Evolutionary conservation across 2,113 vertebrate genomes (phyloP), one percentile per base, ranked within the genome.

Genomic region (Oxyruncus cristatus): DNA sequence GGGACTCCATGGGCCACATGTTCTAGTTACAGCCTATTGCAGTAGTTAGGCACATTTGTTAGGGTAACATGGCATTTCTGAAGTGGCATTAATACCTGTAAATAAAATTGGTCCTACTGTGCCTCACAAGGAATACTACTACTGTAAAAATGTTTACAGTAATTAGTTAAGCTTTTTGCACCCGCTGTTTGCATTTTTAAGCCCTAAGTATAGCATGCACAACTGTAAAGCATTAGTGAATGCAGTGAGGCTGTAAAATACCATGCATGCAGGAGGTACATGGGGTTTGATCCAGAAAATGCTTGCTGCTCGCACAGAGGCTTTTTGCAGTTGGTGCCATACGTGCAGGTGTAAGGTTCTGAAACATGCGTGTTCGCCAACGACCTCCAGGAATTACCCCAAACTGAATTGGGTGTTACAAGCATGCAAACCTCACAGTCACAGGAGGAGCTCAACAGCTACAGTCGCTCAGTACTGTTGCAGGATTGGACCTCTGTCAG

Each of bases 1-100:
- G 44, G 35, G 6, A 8, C 53, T 72, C 7, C 0, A 7, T 49
- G 58, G 85, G 41, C 56, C 27, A 1, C 4, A 1, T 6, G 5
- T 49, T 18, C n/a, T 91, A 32, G 28, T 27, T 84, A 42, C 39
- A 53, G 41, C 10, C 35, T 42, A 11, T 39, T 77, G 58, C 35
- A 66, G 14, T 44, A 61, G 33, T 12, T 66, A 49, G 77, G 16
- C 41, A n/a, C 6, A 5, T 17, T 66, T 80, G 18, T 50, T 73
- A 42, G 37, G 12, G 49, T 49, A 59, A 47, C 9, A 1, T 21
- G 14, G 22, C 49, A 30, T 41, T 23, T 77, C 81, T 80, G 63
- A 70, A 74, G 21, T 70, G 17, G 5, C 5, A 28, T 79, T 76
- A 67, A 81, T 70, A 67, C 23, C 28, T 76, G 30, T 62, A 70